Base-by-base conservation (phyloP, 2,797 vertebrate species). In the Toxotes lorentzi region DNA sequence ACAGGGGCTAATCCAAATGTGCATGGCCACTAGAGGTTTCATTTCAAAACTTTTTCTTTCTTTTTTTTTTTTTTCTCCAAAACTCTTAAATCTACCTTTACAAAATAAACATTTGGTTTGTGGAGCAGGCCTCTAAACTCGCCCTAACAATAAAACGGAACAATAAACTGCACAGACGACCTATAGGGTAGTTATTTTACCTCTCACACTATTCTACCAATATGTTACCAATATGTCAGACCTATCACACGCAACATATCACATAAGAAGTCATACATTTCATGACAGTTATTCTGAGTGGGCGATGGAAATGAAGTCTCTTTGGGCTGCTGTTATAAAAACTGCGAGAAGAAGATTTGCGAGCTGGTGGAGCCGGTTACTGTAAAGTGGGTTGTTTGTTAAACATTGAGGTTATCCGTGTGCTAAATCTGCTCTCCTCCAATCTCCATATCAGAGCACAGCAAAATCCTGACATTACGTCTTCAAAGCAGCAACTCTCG, bases 401-500 rank as follows among this genome's bases (percentile, higher is more conserved):
- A 40, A 68, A 54, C 7, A 13, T 34, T 41, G 21, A 43, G 57
- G 24, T 61, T 57, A 57, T 34, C 43, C 57, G 3, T 32, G 19
- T 62, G 30, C 59, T 57, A 0, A 8, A 56, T 78, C 53, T 34
- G 21, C n/a, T 60, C 53, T 57, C 50, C 21, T 62, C 11, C 58
- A 68, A n/a, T 64, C 61, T 56, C 57, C 43, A 59, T 43, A 74
- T 51, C 47, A 50, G 4, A 65, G 47, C 30, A 38, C 48, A 41
- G 34, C 14, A 40, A 70, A 67, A 34, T 61, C 70, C 47, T 35
- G 24, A 4, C 41, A 56, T 71, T 50, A 59, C 59, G 45, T 63
- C 73, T 71, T 61, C 72, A 71, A 74, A 80, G 66, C 47, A 32
- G 8, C 27, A 17, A 24, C 40, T 71, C 30, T 57, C 16, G 30